Conservation (phyloP, 2,797 vertebrate species). For the Erithacus rubecula region DNA sequence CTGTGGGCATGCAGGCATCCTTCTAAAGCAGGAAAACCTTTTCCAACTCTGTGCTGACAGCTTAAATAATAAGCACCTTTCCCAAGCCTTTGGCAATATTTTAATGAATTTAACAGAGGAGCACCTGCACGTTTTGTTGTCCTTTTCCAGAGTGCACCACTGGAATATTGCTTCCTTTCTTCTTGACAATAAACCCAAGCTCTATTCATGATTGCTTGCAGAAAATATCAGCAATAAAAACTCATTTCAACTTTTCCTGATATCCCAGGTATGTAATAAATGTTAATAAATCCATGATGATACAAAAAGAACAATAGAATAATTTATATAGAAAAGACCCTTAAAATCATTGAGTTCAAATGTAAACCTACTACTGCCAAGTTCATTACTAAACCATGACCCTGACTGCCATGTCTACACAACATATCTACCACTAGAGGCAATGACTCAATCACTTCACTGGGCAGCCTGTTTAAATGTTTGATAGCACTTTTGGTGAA, state of each 20-base stretch:
- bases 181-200: neutral
- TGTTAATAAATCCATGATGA: neutral
- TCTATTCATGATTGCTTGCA: neutral
- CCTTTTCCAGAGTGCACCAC: neutral
- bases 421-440: neutral
- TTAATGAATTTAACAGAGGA: neutral
- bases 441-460: neutral
- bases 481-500: neutral
- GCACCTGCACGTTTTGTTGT: neutral
- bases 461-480: neutral
- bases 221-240: neutral
- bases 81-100: neutral
- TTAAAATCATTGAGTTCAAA: neutral
- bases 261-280: neutral
- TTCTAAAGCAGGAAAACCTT: neutral
- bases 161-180: neutral
- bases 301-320: neutral
- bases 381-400: neutral
- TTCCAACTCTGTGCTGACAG: neutral
- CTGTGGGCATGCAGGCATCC: neutral
- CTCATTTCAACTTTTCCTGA: neutral
- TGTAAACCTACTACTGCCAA: neutral
- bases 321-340: neutral
- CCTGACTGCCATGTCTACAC: rapidly evolving
- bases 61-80: neutral